A percentile compares a stretch with the other conserved stretches of the same genome.
These are phyloP conservation scores for Dicrostonyx torquatus DNA, from an alignment of 2,797 vertebrate species.

Conservation along the genomic window DNA sequence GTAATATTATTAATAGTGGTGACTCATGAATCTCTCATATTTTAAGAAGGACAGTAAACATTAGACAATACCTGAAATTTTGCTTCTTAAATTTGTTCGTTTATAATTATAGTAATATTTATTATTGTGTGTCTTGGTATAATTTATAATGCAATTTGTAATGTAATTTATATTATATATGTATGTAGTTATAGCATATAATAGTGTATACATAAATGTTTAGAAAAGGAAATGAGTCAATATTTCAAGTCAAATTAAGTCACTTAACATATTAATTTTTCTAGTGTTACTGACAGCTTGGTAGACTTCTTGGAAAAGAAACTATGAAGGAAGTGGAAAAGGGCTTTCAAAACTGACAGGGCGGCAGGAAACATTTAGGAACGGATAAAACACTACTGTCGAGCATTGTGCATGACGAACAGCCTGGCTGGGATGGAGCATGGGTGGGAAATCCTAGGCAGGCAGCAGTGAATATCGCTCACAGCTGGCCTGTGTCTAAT, in stretches of 20 bases:
- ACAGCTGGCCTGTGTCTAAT: not conserved
- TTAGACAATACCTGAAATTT: conserved; percentile 17
- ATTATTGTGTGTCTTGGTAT: not conserved
- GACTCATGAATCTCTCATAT: conserved; percentile 23
- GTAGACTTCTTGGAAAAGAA: conserved; percentile 34
- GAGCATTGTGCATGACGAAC: not conserved
- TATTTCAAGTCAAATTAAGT: conserved; percentile 42
- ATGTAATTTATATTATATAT: not conserved
- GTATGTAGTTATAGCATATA: not conserved
- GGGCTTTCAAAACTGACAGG: not conserved
- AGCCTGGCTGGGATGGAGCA: not conserved
- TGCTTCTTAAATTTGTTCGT: conserved; percentile 25
- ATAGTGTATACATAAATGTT: not conserved
- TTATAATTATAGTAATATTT: conserved; percentile 9
- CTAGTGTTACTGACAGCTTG: not conserved
- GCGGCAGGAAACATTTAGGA: not conserved
- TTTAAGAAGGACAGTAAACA: conserved; percentile 48
- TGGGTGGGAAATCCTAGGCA: not conserved
- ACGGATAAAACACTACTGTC: not conserved
- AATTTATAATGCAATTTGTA: conserved; percentile 1
- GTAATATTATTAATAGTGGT: conserved; percentile 59
- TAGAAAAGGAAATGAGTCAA: not conserved
- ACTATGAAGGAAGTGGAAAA: not conserved
- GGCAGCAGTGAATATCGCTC: not conserved
- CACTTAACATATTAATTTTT: not conserved